Percentiles rank a stretch among this genome's conserved stretches.
These are phyloP conservation scores for Pseudorasbora parva DNA, from an alignment of 2,113 vertebrate genomes.

Conservation along the genomic window DNA sequence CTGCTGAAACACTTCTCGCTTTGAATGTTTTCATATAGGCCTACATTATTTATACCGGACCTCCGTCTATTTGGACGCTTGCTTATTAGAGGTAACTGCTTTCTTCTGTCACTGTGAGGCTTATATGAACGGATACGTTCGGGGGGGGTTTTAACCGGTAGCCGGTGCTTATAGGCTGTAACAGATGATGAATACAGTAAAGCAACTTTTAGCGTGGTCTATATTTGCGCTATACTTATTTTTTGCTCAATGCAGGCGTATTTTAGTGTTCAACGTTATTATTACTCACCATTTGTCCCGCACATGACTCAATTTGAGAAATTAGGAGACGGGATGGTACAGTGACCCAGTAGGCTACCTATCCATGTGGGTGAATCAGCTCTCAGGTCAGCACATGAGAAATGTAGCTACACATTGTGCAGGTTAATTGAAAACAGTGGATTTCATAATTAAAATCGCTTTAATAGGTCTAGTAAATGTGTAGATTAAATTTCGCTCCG, in stretches of 20 bases:
- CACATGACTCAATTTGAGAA: background rate
- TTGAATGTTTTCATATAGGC: background rate
- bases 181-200: background rate
- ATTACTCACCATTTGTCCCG: background rate
- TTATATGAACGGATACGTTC: constrained; percentile 1
- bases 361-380: constrained; percentile 32
- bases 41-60: background rate
- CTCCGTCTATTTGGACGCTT: background rate
- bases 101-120: background rate
- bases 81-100: constrained; percentile 40
- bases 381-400: background rate
- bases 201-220: background rate
- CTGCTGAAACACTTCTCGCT: constrained; percentile 16
- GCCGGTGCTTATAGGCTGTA: background rate
- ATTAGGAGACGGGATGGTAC: constrained; percentile 52
- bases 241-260: background rate
- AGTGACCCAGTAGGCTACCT: constrained; percentile 63
- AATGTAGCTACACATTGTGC: background rate
- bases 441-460: background rate
- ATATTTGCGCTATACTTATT: background rate
- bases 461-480: background rate
- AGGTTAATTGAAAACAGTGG: too few relatives aligned
- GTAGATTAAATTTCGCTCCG: background rate
- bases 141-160: background rate
- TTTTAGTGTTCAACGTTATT: background rate